Conservation (phyloP, 2,797 vertebrate genomes). For the Enteromius viviparus region DNA sequence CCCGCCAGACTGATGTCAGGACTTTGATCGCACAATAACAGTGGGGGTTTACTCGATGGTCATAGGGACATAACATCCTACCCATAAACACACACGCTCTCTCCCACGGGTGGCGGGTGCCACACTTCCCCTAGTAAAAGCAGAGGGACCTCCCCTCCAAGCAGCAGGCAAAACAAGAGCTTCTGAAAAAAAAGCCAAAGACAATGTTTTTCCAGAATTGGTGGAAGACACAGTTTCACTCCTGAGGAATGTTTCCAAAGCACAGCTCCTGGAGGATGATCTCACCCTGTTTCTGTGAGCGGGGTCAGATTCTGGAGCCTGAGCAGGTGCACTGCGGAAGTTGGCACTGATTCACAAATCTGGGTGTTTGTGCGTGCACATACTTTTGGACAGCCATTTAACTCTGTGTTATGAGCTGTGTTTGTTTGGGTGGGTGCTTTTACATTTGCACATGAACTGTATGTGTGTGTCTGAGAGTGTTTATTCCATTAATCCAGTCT, state of each 20-base stretch:
- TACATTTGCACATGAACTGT: background rate
- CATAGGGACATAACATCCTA: slow-evolving; percentile 70
- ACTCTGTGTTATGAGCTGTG: background rate
- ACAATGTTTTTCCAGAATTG: slow-evolving; percentile 24
- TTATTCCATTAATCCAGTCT: background rate
- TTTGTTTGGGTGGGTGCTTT: background rate
- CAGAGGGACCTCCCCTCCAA: background rate
- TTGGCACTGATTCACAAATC: slow-evolving; percentile 21
- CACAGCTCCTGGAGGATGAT: slow-evolving; percentile 39
- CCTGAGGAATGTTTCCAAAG: slow-evolving; percentile 52
- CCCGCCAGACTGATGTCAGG: slow-evolving; percentile 70
- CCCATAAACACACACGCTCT: slow-evolving; percentile 70
- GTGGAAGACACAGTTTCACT: slow-evolving; percentile 54
- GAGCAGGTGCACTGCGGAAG: slow-evolving; percentile 50
- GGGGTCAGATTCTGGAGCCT: slow-evolving; percentile 38
- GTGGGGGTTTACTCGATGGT: slow-evolving; percentile 73
- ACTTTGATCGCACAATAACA: slow-evolving; percentile 70
- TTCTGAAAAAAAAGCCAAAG: slow-evolving; percentile 11
- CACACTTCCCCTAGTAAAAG: slow-evolving; percentile 37
- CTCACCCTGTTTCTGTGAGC: slow-evolving; percentile 38
- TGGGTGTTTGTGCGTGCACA: background rate
- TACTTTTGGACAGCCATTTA: background rate
- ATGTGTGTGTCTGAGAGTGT: background rate
- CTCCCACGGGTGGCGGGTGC: slow-evolving; percentile 46
- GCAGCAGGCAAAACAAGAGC: background rate